Evolutionary conservation across 1,140 invertebrate species (phyloP).

Genomic region (Amphibalanus amphitrite): DNA sequence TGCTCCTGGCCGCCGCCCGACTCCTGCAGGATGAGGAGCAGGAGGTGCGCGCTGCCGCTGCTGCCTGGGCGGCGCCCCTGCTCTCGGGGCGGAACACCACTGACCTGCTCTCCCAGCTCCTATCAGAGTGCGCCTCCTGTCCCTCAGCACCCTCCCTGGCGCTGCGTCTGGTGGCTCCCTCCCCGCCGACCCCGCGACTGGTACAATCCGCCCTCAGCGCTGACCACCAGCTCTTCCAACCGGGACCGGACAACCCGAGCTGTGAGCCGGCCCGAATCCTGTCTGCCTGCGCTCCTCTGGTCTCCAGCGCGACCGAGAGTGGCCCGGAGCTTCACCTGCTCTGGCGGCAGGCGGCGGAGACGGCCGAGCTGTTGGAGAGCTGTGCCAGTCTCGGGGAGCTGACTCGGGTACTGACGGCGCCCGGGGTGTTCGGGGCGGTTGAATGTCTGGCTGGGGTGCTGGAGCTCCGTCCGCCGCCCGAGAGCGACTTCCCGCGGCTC

Average conservation of each 20-base stretch:
- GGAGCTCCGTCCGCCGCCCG: neutral
- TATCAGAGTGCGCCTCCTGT: neutral
- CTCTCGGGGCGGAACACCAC: neutral
- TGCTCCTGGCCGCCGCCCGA: neutral
- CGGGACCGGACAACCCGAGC: neutral
- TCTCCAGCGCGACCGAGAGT: neutral
- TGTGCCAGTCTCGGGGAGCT: neutral
- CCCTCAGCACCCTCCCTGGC: neutral
- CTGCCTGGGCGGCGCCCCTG: neutral
- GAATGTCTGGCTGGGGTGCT: neutral
- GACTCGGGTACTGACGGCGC: neutral
- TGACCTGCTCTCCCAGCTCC: neutral
- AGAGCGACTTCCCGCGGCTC: neutral
- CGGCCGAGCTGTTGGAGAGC: neutral
- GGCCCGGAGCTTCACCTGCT: neutral
- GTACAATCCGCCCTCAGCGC: neutral
- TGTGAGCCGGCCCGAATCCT: neutral
- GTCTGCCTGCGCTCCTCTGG: neutral
- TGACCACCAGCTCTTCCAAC: neutral
- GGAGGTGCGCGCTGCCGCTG: neutral
- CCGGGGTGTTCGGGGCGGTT: neutral
- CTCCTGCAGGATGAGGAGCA: neutral
- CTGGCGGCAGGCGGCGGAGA: neutral
- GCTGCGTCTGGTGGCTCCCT: neutral
- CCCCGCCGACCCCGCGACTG: neutral